These are phyloP conservation scores for Cherax quadricarinatus DNA, from an alignment of 1,140 invertebrate species.

Conservation along the genomic window DNA sequence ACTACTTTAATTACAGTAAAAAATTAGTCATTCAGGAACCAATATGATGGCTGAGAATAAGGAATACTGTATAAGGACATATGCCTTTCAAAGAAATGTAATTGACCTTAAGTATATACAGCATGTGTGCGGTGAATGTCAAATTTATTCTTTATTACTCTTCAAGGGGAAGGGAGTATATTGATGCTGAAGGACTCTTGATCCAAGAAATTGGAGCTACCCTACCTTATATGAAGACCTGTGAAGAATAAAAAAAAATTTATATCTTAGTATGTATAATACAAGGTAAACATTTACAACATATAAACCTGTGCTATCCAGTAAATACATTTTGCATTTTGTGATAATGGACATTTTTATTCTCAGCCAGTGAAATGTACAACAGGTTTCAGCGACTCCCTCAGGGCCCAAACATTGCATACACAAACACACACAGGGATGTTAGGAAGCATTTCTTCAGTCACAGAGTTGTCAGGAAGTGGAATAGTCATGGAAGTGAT, in stretches of 20 bases:
- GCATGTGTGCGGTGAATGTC: background rate
- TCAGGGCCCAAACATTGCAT: background rate
- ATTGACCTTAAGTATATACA: background rate
- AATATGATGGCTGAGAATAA: background rate
- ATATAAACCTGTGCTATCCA: too few species aligned
- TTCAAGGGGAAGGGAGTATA: too few species aligned
- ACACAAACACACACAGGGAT: background rate
- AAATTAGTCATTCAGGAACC: constrained; percentile 5
- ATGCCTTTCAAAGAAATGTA: background rate
- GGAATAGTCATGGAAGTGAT: too few species aligned
- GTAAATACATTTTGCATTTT: background rate
- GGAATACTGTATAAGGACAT: background rate
- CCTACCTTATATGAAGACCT: too few species aligned
- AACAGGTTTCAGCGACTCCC: background rate
- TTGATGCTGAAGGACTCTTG: too few species aligned
- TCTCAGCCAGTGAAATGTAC: background rate
- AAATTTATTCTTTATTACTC: too few species aligned
- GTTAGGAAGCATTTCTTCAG: too few species aligned
- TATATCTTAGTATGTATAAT: background rate
- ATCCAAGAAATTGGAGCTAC: too few species aligned
- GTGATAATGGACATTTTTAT: background rate
- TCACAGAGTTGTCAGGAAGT: too few species aligned
- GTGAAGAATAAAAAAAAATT: too few species aligned
- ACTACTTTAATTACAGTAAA: background rate
- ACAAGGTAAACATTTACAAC: too few species aligned